Base-by-base conservation (phyloP, 2,888 invertebrate genomes). In the Endomychus coccineus region DNA sequence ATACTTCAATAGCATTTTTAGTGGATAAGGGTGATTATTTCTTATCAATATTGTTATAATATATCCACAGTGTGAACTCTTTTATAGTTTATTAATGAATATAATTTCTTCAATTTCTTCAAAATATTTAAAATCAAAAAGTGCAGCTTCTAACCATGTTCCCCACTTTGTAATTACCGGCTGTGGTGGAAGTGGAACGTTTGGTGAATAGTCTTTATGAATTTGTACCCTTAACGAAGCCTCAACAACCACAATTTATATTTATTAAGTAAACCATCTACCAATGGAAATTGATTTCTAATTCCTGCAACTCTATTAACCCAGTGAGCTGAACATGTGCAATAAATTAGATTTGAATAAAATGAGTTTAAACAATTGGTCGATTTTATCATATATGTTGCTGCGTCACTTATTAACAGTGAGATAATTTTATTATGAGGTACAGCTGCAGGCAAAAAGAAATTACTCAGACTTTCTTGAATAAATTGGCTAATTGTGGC, bases 261-360 rank as follows among this genome's bases (percentile, higher is more conserved):
- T 6, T 19, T 19, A n/a, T 6, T 19, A 7, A 19, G 6, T 7
- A 19, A n/a, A 7, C n/a, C 21, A 19, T 19, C n/a, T 19, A 19
- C 21, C 6, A n/a, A 7, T 19, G 21, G 21, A 19, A 19, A 19
- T 7, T n/a, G 6, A n/a, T 19, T 19, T 19, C 21, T 19, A n/a
- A 19, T 19, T n/a, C n/a, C 21, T n/a, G 21, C 21, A 19, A 19
- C 21, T 19, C 21, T 19, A n/a, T 19, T 19, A 6, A 19, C n/a
- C 6, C 21, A 6, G 21, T 19, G 21, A n/a, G 21, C 21, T n/a
- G n/a, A 19, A 19, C 21, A 19, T 19, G 21, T 19, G 21, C n/a
- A 7, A n/a, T 19, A 6, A 7, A 19, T 19, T 19, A 19, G n/a
- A 19, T 19, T 19, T 6, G n/a, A n/a, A n/a, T 19, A 19, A 19